phyloP scores from a whole-genome alignment of 1,140 invertebrate species.

The Protaetia brevitarsis region DNA sequence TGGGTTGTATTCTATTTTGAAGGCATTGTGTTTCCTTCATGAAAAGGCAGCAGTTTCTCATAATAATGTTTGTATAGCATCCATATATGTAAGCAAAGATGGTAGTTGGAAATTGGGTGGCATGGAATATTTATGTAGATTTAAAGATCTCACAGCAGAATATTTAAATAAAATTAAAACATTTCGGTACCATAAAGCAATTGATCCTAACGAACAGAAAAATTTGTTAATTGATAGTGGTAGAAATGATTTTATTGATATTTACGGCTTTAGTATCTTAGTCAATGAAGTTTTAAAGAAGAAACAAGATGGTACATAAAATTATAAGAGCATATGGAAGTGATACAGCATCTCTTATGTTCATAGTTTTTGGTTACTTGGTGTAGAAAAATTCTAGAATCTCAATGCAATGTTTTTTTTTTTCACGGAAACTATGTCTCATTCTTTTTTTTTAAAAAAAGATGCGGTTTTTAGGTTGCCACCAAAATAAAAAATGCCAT shows the following conservation, averaged over 20 bases:
- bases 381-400: too few species aligned
- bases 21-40: conserved; percentile 75
- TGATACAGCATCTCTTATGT: too few species aligned
- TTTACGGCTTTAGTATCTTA: conserved; percentile 77
- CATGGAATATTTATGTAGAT: conserved; percentile 72
- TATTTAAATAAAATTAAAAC: conserved; percentile 67
- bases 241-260: conserved; percentile 62
- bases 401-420: too few species aligned
- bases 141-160: conserved; percentile 61
- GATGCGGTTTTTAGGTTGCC: too few species aligned
- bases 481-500: too few species aligned
- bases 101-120: conserved; percentile 81
- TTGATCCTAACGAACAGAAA: conserved; percentile 68
- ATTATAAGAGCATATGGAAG: too few species aligned
- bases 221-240: conserved; percentile 50
- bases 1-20: conserved; percentile 70
- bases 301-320: conserved; percentile 55
- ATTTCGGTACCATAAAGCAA: conserved; percentile 64
- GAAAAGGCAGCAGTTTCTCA: conserved; percentile 73
- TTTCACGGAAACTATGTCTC: too few species aligned
- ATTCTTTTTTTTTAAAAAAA: too few species aligned
- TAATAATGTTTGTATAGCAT: conserved; percentile 74
- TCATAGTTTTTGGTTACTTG: too few species aligned
- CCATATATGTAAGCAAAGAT: conserved; percentile 77
- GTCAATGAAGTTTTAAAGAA: conserved; percentile 68